phyloP scores from a whole-genome alignment of 2,797 vertebrate species.

The Galagoides demidoff region DNA sequence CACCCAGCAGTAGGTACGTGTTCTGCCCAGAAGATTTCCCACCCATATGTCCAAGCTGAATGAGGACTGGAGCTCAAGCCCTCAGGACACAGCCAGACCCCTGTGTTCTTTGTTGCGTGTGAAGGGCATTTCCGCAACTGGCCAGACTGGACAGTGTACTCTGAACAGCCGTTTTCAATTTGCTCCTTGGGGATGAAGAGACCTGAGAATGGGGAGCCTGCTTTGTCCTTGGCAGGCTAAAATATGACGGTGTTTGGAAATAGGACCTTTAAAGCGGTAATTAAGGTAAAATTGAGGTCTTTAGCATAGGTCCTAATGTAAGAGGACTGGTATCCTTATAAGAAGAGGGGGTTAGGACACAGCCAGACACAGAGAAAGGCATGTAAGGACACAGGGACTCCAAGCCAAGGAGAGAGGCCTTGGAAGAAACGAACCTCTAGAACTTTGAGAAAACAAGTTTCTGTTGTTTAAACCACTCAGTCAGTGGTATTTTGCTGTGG shows the following conservation, averaged over 20 bases:
- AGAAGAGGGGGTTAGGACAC: neutral
- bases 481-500: neutral
- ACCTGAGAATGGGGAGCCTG: neutral
- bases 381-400: neutral
- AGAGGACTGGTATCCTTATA: neutral
- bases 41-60: neutral
- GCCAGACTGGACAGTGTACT: neutral
- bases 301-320: neutral
- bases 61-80: neutral
- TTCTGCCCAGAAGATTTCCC: neutral
- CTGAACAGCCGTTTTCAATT: no score
- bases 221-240: no score
- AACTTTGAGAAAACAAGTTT: neutral
- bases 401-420: neutral
- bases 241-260: neutral
- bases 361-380: neutral
- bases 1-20: neutral
- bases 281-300: neutral
- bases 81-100: neutral
- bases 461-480: neutral
- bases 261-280: neutral
- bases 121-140: neutral
- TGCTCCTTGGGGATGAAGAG: neutral
- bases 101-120: neutral
- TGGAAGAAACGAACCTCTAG: neutral